These are phyloP conservation scores for Smittia sp. DNA, from an alignment of 2,888 invertebrate species.

Conservation along the genomic window DNA sequence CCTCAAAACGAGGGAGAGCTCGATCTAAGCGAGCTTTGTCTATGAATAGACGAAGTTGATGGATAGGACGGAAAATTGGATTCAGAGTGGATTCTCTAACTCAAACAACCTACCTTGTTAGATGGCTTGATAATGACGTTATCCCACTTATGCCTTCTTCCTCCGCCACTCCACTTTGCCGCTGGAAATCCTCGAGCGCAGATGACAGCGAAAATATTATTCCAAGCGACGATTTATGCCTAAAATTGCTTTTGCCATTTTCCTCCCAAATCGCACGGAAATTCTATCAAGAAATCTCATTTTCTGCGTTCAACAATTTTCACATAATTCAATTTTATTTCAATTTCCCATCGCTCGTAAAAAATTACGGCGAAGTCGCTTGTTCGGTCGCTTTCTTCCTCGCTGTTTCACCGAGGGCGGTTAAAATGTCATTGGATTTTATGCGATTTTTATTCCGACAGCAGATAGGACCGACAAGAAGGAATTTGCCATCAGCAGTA, in stretches of 20 bases:
- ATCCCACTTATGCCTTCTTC: neutral
- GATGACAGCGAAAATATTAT: slow-evolving; percentile 21
- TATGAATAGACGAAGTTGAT: neutral
- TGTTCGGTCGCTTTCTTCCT: neutral
- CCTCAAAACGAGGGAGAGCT: no score
- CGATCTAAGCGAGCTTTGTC: neutral
- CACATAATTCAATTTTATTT: slow-evolving; percentile 41
- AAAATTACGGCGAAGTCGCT: slow-evolving; percentile 24
- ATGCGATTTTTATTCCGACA: neutral
- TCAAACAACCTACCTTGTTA: slow-evolving; percentile 18
- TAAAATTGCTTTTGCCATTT: slow-evolving; percentile 19
- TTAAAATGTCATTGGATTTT: slow-evolving; percentile 14
- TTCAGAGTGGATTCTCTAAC: neutral
- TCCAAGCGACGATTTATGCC: slow-evolving; percentile 32
- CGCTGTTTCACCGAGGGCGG: slow-evolving; percentile 1
- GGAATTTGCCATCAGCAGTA: neutral
- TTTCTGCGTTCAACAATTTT: slow-evolving; percentile 41
- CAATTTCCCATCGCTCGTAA: slow-evolving; percentile 41
- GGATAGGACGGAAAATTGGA: slow-evolving; percentile 36
- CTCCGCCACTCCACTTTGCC: neutral
- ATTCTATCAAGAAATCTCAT: slow-evolving; percentile 36
- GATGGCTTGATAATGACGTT: slow-evolving; percentile 17
- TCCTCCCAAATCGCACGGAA: slow-evolving; percentile 9
- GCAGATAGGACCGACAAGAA: slow-evolving; percentile 4
- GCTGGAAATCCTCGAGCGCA: neutral